Conservation (phyloP, 2,888 invertebrate genomes). For the Drosophila imparisetae region DNA sequence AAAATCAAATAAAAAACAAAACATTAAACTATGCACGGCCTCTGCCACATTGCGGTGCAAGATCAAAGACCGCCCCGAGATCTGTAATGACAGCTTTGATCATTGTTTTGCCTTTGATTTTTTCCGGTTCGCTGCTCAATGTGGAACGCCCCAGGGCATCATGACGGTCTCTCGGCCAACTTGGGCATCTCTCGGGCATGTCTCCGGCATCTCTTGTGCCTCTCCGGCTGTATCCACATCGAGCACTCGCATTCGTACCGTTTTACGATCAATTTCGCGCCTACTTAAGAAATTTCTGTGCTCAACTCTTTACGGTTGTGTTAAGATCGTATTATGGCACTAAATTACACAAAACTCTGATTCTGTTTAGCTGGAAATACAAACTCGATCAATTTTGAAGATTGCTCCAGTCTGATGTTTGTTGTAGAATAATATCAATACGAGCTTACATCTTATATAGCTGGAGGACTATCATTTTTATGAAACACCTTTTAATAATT, state of each 20-base stretch:
- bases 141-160: slow-evolving; percentile 44
- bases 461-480: not conserved
- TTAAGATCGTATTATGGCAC: slow-evolving; percentile 35
- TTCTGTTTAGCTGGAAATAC: slow-evolving; percentile 8
- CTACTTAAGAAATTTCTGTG: slow-evolving; percentile 65
- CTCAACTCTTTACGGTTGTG: slow-evolving; percentile 33
- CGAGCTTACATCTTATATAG: not conserved
- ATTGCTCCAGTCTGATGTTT: not conserved
- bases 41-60: slow-evolving; percentile 71
- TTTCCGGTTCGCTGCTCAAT: slow-evolving; percentile 72
- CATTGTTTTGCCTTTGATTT: slow-evolving; percentile 81
- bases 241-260: slow-evolving; percentile 31
- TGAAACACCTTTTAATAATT: not conserved
- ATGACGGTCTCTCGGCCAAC: not conserved
- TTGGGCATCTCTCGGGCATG: not conserved
- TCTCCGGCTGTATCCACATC: slow-evolving; percentile 24
- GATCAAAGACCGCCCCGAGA: slow-evolving; percentile 81
- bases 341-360: slow-evolving; percentile 25
- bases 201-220: not conserved
- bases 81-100: slow-evolving; percentile 81
- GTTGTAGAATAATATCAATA: not conserved
- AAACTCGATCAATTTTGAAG: not conserved
- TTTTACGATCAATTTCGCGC: slow-evolving; percentile 75
- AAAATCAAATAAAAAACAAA: slow-evolving; percentile 82
- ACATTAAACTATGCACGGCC: slow-evolving; percentile 65